These are phyloP conservation scores for Anisognathus igniventris DNA, from an alignment of 2,797 vertebrate species.

Conservation along the genomic window DNA sequence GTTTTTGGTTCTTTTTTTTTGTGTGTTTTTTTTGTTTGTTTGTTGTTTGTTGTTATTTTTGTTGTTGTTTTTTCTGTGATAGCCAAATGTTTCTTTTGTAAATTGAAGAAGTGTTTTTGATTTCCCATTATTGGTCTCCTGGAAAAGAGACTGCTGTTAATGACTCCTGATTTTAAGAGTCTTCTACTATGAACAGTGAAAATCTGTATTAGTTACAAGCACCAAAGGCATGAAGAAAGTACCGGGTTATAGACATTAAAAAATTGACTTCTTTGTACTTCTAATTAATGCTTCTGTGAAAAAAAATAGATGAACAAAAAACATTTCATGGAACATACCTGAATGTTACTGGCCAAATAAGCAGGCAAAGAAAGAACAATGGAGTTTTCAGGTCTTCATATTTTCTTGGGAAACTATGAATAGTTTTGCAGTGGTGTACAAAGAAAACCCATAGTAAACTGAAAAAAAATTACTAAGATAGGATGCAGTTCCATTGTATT, in stretches of 20 bases:
- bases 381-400: not conserved
- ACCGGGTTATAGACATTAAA: not conserved
- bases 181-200: not conserved
- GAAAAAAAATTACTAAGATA: not conserved
- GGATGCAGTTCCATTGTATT: not conserved
- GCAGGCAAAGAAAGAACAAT: not conserved
- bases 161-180: not conserved
- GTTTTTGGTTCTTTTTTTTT: not conserved
- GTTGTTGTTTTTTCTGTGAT: too few relatives aligned
- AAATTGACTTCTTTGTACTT: not conserved
- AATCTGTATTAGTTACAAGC: not conserved
- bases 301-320: not conserved
- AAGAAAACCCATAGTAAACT: rapidly evolving
- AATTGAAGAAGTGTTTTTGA: not conserved
- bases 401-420: not conserved
- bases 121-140: not conserved
- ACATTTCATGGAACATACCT: not conserved
- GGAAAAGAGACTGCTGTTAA: not conserved
- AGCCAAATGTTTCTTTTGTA: not conserved
- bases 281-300: not conserved
- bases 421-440: not conserved
- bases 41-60: not conserved
- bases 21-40: not conserved
- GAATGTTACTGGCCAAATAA: not conserved
- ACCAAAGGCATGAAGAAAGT: not conserved